Base-by-base conservation (phyloP, 2,797 vertebrate species). In the Danio tinwini region DNA sequence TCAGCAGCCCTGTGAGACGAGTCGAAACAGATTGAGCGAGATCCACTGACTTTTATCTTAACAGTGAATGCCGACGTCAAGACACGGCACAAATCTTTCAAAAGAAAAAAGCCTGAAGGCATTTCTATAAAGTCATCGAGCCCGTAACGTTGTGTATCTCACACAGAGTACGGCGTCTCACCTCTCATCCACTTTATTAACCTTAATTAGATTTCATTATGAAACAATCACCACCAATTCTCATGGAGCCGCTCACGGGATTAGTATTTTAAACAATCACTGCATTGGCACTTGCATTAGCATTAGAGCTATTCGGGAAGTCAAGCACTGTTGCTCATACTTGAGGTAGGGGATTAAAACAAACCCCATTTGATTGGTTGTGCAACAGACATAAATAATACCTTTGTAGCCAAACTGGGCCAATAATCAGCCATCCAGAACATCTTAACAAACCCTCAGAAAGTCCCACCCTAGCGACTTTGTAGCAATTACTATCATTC, bases 1-100 rank as follows among this genome's bases (percentile, higher is more conserved):
- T 80, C 77, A 82, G 81, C 81, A 81, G 75, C 17, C 50, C 69
- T 10, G 39, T n/a, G 49, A 80, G 45, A 69, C 39, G 49, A 71
- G 56, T 52, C 5, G 5, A 74, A 75, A 81, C 74, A 78, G 63
- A 78, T 74, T 56, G 64, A 63, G 64, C 37, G 70, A 63, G 45
- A 80, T 65, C 52, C 53, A 7, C 44, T 14, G 9, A 16, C 53
- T 59, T 77, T 77, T 59, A 78, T 69, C 76, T 58, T 17, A 19
- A 39, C 52, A 21, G 42, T 11, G 81, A 42, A 55, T 5, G 64
- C 45, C 37, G 56, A 61, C 6, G 7, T 76, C 58, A 62, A 63
- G 55, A 53, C 53, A 63, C 44, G n/a, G 42, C 75, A 19, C 53
- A 75, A 59, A 53, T 64, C 29, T 42, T 77, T 77, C 16, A 68